A percentile compares a stretch with the other conserved stretches of the same genome.
Conservation (phyloP, 2,888 invertebrate genomes). For the Drosophila subsilvestris region DNA sequence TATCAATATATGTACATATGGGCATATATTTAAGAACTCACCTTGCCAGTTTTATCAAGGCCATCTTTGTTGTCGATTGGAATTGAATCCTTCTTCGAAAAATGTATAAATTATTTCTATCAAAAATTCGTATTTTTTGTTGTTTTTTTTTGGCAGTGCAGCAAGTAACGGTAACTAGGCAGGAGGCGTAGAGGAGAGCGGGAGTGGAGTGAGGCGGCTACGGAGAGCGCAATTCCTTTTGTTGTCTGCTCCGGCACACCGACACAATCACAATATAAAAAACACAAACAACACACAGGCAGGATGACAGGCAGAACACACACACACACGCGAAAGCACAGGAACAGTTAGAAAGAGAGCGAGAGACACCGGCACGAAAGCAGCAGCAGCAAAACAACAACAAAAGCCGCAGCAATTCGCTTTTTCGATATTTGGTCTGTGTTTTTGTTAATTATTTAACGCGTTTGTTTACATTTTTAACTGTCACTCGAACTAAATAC, state of each 20-base stretch:
- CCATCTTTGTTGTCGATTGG: conserved; percentile 64
- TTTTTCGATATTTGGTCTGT: conserved; percentile 46
- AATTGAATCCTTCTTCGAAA: conserved; percentile 47
- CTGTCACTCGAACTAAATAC: background rate
- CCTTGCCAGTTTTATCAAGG: conserved; percentile 82
- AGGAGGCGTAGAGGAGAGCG: conserved; percentile 36
- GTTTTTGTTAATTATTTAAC: conserved; percentile 30
- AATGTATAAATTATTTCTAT: conserved; percentile 49
- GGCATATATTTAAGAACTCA: conserved; percentile 57
- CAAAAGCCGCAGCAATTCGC: conserved; percentile 47
- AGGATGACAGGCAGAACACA: conserved; percentile 24
- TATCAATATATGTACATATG: background rate
- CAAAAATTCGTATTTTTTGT: conserved; percentile 39
- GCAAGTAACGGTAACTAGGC: conserved; percentile 66
- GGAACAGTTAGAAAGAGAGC: conserved; percentile 24
- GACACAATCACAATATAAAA: conserved; percentile 19
- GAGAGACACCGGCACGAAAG: conserved; percentile 13
- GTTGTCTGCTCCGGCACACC: conserved; percentile 51
- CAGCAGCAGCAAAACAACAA: conserved; percentile 34
- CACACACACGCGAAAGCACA: conserved; percentile 14
- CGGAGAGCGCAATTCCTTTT: conserved; percentile 41
- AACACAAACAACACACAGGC: conserved; percentile 24
- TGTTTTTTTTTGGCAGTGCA: conserved; percentile 72
- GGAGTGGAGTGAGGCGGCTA: conserved; percentile 38
- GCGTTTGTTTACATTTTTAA: conserved; percentile 61